Base-by-base conservation (phyloP, 2,888 invertebrate species). In the Penaeus monodon region DNA sequence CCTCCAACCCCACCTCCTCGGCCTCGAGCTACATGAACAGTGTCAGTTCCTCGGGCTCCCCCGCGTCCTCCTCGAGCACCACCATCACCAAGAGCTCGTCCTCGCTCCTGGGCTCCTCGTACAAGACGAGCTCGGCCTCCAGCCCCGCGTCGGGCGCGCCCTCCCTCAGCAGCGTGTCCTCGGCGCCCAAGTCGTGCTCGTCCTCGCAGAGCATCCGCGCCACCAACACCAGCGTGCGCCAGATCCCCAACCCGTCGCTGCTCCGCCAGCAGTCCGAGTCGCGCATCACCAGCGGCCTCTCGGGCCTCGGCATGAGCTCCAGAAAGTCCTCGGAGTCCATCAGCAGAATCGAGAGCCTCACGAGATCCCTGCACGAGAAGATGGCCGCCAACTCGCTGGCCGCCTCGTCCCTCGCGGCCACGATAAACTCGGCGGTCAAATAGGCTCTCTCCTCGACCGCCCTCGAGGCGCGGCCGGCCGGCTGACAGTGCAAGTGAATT, bases 241-340 rank as follows among this genome's bases (percentile, higher is more conserved):
- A 89, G 76, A 89, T 89, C 76, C 89, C 89, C 64, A 89, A 89
- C 84, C 89, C 89, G 12, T 89, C 89, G 24, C 84, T 88, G 20
- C 76, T 89, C 6, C 88, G 82, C 44, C 89, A 89, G 68, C 89
- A 88, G 86, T 88, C 88, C 38, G 89, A 89, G 84, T 86, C 83
- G 29, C 73, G 89, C 27, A 81, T 89, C 27, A 84, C 86, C 29
- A 76, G 84, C 22, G 85, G 87, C 27, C 84, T 86, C 22, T 70
- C 63, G 7, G 88, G 88, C 7, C 85, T 88, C 22, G 88, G 88
- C 49, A 24, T 82, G 27, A 44, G 57, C 63, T n/a, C 74, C 38
- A 66, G 85, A 63, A 76, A 63, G n/a, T 68, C 81, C 24, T 79
- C 88, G 8, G 81, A 85, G 65, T 88, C 88, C 81, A 66, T 89